Evolutionary conservation across 2,797 vertebrate species (phyloP), one percentile per base, ranked within the genome.

Genomic region (Discoglossus pictus): DNA sequence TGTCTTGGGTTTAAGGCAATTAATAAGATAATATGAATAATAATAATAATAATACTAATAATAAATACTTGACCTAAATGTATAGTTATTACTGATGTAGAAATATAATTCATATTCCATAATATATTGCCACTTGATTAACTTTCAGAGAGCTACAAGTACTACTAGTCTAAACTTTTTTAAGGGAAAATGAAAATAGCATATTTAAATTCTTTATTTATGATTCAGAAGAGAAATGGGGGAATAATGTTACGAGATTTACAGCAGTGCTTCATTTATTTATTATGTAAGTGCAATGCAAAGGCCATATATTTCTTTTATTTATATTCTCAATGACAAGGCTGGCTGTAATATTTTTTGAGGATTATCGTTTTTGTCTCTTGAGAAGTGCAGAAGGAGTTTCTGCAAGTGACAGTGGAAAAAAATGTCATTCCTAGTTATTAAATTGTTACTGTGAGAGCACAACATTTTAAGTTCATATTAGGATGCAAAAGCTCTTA

Each of bases 191-290:
- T 18, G 21, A 17, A 20, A 46, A 46, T 20, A 18, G 18, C 43
- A 20, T 8, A 12, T 46, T 46, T 3, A 46, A 46, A 10, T 17
- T 46, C 18, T 17, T 46, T 6, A 46, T 46, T 21, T 46, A 46
- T 21, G 43, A 21, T 17, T 20, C 12, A 23, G 43, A 21, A 46
- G 18, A 46, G 2, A 46, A 17, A 46, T 21, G 17, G 8, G 15
- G 17, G 17, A 23, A 46, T 12, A 31, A 23, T 20, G 11, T 20
- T 46, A 20, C 3, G 17, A 20, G 17, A 46, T 46, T 23, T 46
- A 46, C 43, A 21, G 6, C 43, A 18, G 43, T 46, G 43, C 18
- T 17, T 43, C 38, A 40, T 40, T 40, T 43, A 43, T 17, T 43
- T 43, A 43, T 46, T 46, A 12, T 11, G 21, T 21, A 17, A 46